Base-by-base conservation (phyloP, 2,113 vertebrate genomes). In the Cynoglossus semilaevis region DNA sequence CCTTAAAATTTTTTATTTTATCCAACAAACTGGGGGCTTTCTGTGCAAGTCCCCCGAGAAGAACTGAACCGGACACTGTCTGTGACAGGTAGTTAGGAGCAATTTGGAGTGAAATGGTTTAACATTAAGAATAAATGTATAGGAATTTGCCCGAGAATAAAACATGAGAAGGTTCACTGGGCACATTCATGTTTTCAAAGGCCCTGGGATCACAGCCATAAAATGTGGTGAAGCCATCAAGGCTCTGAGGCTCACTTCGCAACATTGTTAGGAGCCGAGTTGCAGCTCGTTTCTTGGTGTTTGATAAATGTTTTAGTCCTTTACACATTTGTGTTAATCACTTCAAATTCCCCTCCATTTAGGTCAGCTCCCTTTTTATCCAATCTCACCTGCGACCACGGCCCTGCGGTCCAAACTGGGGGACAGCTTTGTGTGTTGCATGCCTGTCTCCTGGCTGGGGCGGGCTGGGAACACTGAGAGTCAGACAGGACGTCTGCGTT, bases 341-440 rank as follows among this genome's bases (percentile, higher is more conserved):
- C 29, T 44, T 35, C 29, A 37, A 42, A 9, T 10, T 11, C 38
- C 11, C 12, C 5, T 41, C 13, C 38, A 4, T 41, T 41, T 9
- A 5, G 14, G 51, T 22, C 40, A 50, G 48, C 61, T 62, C 18
- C 22, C 51, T 62, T 29, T 58, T 41, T 5, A 46, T 43, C 11
- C 50, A 50, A 38, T 41, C 59, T 87, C 69, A 95, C 94, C 93
- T 94, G 92, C 13, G 91, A 89, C 94, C 94, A 96, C 2, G 90
- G 79, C 29, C 93, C 92, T 0, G 79, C 0, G 58, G 79, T 92
- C 94, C 94, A 96, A 0, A 73, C 74, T 0, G 93, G 89, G 0
- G 94, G 94, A 61, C 94, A 96, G 80, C 72, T 80, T 67, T 89
- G 91, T 1, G 78, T 48, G 50, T 78, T 91, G 81, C 94, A 96